Evolutionary conservation across 1,140 invertebrate genomes (phyloP).

Genomic region (Solenopsis invicta): DNA sequence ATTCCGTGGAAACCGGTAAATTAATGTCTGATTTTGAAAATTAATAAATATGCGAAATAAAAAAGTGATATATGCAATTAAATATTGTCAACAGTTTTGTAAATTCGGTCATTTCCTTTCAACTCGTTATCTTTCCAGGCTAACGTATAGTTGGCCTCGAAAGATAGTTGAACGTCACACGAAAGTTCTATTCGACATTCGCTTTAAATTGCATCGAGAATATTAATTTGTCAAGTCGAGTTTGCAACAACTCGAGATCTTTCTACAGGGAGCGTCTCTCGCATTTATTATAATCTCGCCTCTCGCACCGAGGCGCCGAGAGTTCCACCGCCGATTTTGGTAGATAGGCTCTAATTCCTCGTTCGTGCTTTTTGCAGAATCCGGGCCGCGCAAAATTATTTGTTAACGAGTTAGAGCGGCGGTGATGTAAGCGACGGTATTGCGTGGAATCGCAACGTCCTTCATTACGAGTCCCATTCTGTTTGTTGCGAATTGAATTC

Average conservation of each 20-base stretch:
- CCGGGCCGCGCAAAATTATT: slow-evolving; percentile 22
- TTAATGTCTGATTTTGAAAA: slow-evolving; percentile 12
- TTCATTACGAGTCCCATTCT: slow-evolving; percentile 34
- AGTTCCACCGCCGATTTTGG: slow-evolving; percentile 10
- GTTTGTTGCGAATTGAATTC: slow-evolving; percentile 40
- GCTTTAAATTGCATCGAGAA: slow-evolving; percentile 5
- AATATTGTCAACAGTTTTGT: background rate
- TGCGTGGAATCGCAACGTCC: slow-evolving; percentile 5
- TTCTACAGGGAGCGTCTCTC: background rate
- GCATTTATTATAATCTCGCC: background rate
- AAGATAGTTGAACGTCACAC: background rate
- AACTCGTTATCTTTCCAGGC: no score
- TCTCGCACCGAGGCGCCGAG: background rate
- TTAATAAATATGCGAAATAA: background rate
- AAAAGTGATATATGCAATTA: background rate
- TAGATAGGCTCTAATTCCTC: background rate
- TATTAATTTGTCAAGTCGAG: background rate
- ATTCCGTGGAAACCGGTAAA: background rate
- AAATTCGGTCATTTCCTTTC: background rate
- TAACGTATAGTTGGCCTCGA: no score
- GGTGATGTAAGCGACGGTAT: slow-evolving; percentile 30
- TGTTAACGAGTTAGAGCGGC: slow-evolving; percentile 31
- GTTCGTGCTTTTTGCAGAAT: background rate
- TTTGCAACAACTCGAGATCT: background rate
- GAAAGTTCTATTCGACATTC: background rate